phyloP scores from a whole-genome alignment of 2,113 vertebrate species.

The Mobula birostris region DNA sequence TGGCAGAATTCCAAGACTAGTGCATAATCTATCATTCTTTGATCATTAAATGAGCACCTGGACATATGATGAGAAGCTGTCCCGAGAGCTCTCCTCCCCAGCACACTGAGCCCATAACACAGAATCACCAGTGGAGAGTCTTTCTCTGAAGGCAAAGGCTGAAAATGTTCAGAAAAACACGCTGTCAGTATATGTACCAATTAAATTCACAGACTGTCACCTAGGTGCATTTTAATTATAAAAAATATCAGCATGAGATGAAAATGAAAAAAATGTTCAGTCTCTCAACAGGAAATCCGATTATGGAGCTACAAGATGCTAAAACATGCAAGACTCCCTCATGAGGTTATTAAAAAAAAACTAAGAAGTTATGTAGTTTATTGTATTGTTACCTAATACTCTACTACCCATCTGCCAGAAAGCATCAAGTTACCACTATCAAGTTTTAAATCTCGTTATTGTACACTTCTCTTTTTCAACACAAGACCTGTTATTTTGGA shows the following conservation, averaged over 20 bases:
- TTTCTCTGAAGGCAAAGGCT: conserved; percentile 86
- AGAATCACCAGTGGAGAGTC: conserved; percentile 83
- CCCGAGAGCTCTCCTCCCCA: conserved; percentile 88
- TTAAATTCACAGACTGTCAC: background rate
- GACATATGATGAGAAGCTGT: conserved; percentile 98
- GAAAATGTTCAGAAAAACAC: background rate
- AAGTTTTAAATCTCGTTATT: conserved; percentile 3
- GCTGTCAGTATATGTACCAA: background rate
- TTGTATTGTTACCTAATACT: background rate
- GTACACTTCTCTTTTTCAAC: background rate
- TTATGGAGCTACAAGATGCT: background rate
- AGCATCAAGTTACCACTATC: background rate
- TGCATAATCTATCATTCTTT: background rate
- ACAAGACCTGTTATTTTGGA: background rate
- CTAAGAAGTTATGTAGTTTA: background rate
- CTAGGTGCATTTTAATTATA: background rate
- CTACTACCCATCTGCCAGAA: background rate
- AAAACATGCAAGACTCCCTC: background rate
- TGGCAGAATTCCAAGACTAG: background rate
- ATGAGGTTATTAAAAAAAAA: background rate
- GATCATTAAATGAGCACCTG: conserved; percentile 59
- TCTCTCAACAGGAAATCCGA: background rate
- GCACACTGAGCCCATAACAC: conserved; percentile 90
- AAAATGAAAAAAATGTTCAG: background rate
- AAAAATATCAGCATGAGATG: background rate